These are phyloP conservation scores for Germaria angustata DNA, from an alignment of 2,888 invertebrate genomes.

Conservation along the genomic window DNA sequence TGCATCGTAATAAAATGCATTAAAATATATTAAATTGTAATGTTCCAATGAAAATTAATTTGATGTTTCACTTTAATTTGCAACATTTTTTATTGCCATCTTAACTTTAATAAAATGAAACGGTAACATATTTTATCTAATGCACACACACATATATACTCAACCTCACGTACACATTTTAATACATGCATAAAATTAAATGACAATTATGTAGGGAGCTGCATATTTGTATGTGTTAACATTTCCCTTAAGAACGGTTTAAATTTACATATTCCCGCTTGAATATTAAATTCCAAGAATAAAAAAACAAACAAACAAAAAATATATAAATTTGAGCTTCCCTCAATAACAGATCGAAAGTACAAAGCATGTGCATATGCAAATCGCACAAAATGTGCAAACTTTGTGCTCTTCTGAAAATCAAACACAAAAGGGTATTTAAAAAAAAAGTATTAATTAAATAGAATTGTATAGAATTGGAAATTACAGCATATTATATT, in stretches of 20 bases:
- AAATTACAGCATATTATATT: too few relatives aligned
- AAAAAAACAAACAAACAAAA: neutral
- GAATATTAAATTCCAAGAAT: constrained; percentile 43
- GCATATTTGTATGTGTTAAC: neutral
- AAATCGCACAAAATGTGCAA: constrained; percentile 56
- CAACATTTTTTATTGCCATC: constrained; percentile 37
- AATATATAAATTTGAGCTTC: constrained; percentile 34
- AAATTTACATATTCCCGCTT: constrained; percentile 57
- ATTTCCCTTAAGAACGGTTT: constrained; percentile 23
- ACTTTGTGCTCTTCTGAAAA: constrained; percentile 1
- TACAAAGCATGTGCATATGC: constrained; percentile 36
- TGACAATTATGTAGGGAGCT: constrained; percentile 36
- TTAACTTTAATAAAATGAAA: constrained; percentile 18
- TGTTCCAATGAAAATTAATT: constrained; percentile 53
- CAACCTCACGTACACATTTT: neutral
- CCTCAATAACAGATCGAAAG: constrained; percentile 30
- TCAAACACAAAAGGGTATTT: neutral
- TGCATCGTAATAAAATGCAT: neutral
- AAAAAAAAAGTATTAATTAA: neutral
- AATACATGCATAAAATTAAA: constrained; percentile 33
- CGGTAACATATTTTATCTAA: constrained; percentile 49
- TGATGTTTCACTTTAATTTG: constrained; percentile 38
- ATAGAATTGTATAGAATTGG: too few relatives aligned
- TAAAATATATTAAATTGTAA: constrained; percentile 38
- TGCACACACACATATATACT: neutral